phyloP scores from a whole-genome alignment of 2,888 invertebrate species.

The Gibbula magus region DNA sequence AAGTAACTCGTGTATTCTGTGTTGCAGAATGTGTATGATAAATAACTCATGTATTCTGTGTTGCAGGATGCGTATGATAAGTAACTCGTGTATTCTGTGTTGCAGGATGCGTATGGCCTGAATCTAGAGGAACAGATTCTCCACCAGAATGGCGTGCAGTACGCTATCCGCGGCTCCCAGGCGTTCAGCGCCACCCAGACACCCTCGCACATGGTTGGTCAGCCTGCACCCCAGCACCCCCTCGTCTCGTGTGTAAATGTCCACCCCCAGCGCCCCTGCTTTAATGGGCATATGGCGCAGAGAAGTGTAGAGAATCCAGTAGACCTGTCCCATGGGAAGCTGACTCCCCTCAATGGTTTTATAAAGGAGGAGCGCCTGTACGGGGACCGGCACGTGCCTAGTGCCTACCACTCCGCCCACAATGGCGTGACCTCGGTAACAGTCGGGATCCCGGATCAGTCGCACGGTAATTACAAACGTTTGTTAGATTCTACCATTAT shows the following conservation, averaged over 20 bases:
- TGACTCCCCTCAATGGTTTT: slow-evolving; percentile 48
- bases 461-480: slow-evolving; percentile 46
- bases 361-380: slow-evolving; percentile 48
- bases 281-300: slow-evolving; percentile 64
- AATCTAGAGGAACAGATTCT: slow-evolving; percentile 34
- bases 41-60: not conserved
- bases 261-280: slow-evolving; percentile 25
- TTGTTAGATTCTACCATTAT: too few relatives aligned
- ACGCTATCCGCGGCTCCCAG: slow-evolving; percentile 42
- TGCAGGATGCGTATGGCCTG: slow-evolving; percentile 33
- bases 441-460: slow-evolving; percentile 64
- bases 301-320: slow-evolving; percentile 58
- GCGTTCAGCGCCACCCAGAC: slow-evolving; percentile 44
- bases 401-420: slow-evolving; percentile 33
- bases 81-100: too few relatives aligned
- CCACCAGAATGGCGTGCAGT: slow-evolving; percentile 44
- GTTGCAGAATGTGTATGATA: too few relatives aligned
- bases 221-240: slow-evolving; percentile 7
- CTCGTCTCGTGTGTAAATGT: slow-evolving; percentile 5
- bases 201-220: slow-evolving; percentile 29
- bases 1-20: too few relatives aligned
- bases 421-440: slow-evolving; percentile 42
- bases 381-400: slow-evolving; percentile 36
- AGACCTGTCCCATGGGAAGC: slow-evolving; percentile 61
- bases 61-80: slow-evolving; percentile 32